Evolutionary conservation across 1,140 invertebrate genomes (phyloP).

Genomic region (Trachymyrmex septentrionalis): DNA sequence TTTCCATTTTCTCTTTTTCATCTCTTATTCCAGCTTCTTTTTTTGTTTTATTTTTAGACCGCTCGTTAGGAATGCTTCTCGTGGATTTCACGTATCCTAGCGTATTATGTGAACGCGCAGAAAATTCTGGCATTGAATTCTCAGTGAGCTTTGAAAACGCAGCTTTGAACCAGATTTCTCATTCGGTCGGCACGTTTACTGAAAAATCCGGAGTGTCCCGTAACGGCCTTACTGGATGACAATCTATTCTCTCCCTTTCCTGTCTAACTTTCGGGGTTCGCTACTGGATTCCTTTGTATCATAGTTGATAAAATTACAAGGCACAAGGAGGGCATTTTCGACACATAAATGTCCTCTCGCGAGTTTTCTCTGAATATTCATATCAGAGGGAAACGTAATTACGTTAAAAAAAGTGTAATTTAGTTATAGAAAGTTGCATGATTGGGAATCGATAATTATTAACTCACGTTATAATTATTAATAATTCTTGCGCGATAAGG

Average conservation of each 20-base stretch:
- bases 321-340: not conserved
- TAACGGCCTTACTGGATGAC: conserved; percentile 39
- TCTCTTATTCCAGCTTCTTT: not conserved
- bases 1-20: not conserved
- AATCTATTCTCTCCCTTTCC: not conserved
- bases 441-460: not conserved
- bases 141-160: conserved; percentile 19
- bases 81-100: conserved; percentile 18
- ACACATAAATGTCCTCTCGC: not conserved
- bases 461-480: not conserved
- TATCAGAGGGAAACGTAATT: not conserved
- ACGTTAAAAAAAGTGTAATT: not conserved
- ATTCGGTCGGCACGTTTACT: conserved; percentile 31
- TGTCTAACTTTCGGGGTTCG: conserved; percentile 4
- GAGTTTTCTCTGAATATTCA: not conserved
- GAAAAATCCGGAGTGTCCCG: conserved; percentile 46
- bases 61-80: conserved; percentile 56
- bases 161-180: conserved; percentile 46
- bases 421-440: not conserved
- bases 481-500: not conserved
- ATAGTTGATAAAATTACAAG: conserved; percentile 20
- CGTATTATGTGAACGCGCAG: conserved; percentile 40
- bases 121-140: conserved; percentile 68
- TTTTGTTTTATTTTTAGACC: conserved; percentile 4
- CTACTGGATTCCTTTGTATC: conserved; percentile 19